phyloP scores from a whole-genome alignment of 37 sponge, comb jelly and placozoan species.

The Theonella swinhoei region DNA sequence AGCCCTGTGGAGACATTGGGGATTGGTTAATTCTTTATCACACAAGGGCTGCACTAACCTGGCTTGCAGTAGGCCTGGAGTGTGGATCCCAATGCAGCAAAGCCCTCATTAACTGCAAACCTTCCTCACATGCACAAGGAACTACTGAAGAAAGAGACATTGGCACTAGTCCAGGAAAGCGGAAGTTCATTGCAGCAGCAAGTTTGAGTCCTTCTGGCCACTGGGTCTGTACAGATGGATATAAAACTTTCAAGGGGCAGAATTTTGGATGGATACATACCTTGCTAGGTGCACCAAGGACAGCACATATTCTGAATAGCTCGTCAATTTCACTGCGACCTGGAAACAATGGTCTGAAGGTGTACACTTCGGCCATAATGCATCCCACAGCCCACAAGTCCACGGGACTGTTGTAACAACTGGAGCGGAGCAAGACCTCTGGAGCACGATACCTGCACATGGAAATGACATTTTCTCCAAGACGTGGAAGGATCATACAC shows the following conservation, averaged over 20 bases:
- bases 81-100: conserved; percentile 90
- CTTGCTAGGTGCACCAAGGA: conserved; percentile 91
- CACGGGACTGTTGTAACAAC: conserved; percentile 93
- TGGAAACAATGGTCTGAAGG: conserved; percentile 94
- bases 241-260: neutral
- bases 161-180: conserved; percentile 82
- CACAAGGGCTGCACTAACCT: conserved; percentile 59
- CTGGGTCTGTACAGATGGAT: conserved; percentile 35
- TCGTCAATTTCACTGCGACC: conserved; percentile 93
- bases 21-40: too few relatives aligned
- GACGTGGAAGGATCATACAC: neutral
- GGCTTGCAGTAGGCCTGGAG: conserved; percentile 83
- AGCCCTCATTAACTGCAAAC: conserved; percentile 75
- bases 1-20: neutral
- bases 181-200: conserved; percentile 83
- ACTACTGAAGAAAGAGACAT: conserved; percentile 74
- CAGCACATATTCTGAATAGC: conserved; percentile 85
- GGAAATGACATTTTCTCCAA: neutral
- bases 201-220: conserved; percentile 95
- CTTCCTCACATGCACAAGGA: conserved; percentile 78
- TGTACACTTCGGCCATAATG: conserved; percentile 95
- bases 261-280: conserved; percentile 18
- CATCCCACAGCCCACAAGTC: conserved; percentile 97
- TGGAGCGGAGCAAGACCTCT: conserved; percentile 90
- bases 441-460: conserved; percentile 93